Percentiles rank a stretch among this genome's conserved stretches.
Evolutionary conservation across 1,140 invertebrate genomes (phyloP).

Genomic region (Drosophila bocki): DNA sequence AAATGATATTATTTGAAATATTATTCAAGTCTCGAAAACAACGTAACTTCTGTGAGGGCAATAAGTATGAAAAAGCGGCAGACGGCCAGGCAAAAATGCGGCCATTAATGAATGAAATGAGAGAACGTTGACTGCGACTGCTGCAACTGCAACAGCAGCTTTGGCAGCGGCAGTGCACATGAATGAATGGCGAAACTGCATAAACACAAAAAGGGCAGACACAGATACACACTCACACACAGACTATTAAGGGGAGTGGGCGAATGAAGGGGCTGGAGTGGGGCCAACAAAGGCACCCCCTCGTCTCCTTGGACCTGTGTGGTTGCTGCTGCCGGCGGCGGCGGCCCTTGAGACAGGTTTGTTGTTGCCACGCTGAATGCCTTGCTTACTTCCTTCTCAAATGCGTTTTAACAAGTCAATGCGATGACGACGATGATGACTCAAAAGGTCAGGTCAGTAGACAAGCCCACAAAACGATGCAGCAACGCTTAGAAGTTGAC

Average conservation of each 20-base stretch:
- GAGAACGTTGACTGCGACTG: slow-evolving; percentile 43
- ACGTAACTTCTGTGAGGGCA: slow-evolving; percentile 39
- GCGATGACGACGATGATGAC: slow-evolving; percentile 58
- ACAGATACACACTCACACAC: slow-evolving; percentile 42
- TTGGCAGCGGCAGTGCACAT: slow-evolving; percentile 46
- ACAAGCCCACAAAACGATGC: slow-evolving; percentile 46
- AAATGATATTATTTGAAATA: background rate
- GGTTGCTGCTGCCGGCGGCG: slow-evolving; percentile 9
- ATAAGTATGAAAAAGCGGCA: slow-evolving; percentile 34
- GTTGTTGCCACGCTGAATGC: slow-evolving; percentile 29
- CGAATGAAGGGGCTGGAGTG: slow-evolving; percentile 1
- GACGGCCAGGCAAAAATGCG: slow-evolving; percentile 63
- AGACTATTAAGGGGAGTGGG: slow-evolving; percentile 12
- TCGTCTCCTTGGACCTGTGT: slow-evolving; percentile 3
- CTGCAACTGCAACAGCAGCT: slow-evolving; percentile 34
- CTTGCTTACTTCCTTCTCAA: slow-evolving; percentile 59
- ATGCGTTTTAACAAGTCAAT: slow-evolving; percentile 77
- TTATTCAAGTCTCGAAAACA: background rate
- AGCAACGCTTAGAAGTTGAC: slow-evolving; percentile 27
- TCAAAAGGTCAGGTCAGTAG: slow-evolving; percentile 80
- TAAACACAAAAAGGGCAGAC: slow-evolving; percentile 57
- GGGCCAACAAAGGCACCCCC: slow-evolving; percentile 30
- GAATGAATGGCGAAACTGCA: slow-evolving; percentile 72
- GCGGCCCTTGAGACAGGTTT: slow-evolving; percentile 54
- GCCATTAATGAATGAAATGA: slow-evolving; percentile 78